Evolutionary conservation across 2,797 vertebrate genomes (phyloP).

Genomic region (Lepus townsendii): DNA sequence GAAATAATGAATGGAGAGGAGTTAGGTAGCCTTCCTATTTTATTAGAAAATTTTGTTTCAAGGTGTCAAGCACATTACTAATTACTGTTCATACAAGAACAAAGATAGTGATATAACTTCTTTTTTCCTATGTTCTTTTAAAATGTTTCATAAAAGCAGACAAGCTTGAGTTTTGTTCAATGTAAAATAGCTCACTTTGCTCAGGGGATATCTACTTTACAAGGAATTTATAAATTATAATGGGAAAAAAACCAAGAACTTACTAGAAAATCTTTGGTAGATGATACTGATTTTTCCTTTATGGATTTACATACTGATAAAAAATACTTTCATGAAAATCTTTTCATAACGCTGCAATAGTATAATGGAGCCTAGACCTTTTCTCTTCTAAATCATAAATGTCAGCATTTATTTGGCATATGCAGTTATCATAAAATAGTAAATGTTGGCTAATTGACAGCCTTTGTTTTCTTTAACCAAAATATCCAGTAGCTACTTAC

Average conservation of each 20-base stretch:
- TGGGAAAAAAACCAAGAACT: background rate
- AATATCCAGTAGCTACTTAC: background rate
- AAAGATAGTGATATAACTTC: background rate
- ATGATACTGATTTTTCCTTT: background rate
- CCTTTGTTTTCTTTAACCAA: background rate
- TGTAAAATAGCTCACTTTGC: background rate
- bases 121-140: background rate
- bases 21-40: background rate
- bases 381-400: background rate
- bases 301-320: background rate
- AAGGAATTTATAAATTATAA: background rate
- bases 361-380: background rate
- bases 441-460: background rate
- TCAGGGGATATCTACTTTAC: background rate
- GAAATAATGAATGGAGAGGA: background rate
- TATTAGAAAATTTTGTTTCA: background rate
- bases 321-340: background rate
- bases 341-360: background rate
- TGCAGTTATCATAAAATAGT: background rate
- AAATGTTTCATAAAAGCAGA: background rate
- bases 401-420: background rate
- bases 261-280: conserved; percentile 15
- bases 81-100: background rate
- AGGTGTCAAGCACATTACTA: background rate
- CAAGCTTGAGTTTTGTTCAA: background rate